These are phyloP conservation scores for Lerista edwardsae DNA, from an alignment of 2,797 vertebrate genomes.

Conservation along the genomic window DNA sequence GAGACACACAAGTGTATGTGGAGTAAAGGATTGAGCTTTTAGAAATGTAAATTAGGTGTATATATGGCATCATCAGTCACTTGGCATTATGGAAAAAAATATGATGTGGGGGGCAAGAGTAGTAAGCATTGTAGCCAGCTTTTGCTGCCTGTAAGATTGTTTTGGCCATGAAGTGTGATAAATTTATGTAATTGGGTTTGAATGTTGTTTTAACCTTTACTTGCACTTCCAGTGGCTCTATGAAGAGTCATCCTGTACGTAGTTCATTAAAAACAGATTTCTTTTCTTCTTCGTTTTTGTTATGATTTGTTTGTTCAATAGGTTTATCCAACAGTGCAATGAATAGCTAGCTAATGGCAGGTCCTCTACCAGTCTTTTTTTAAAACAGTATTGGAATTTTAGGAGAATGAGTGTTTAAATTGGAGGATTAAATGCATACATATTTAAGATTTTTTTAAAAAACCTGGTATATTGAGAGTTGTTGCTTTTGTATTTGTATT, in stretches of 20 bases:
- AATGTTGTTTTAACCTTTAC: slow-evolving; percentile 49
- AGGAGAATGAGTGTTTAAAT: background rate
- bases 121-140: background rate
- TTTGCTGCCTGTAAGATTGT: slow-evolving; percentile 7
- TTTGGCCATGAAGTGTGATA: slow-evolving; percentile 47
- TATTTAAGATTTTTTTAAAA: background rate
- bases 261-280: slow-evolving; percentile 52
- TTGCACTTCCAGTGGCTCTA: background rate
- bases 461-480: background rate
- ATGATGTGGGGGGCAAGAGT: background rate
- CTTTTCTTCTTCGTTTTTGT: slow-evolving; percentile 14
- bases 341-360: slow-evolving; percentile 12
- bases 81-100: background rate
- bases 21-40: too few species aligned
- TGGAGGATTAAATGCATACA: background rate
- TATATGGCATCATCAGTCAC: background rate
- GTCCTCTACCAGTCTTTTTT: background rate
- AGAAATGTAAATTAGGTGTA: background rate
- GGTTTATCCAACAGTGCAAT: slow-evolving; percentile 37
- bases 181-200: slow-evolving; percentile 46
- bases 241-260: slow-evolving; percentile 24
- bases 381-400: background rate
- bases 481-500: slow-evolving; percentile 22
- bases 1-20: too few species aligned
- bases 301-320: slow-evolving; percentile 44